Evolutionary conservation across 1,140 invertebrate genomes (phyloP).

Genomic region (Trachymyrmex cornetzi): DNA sequence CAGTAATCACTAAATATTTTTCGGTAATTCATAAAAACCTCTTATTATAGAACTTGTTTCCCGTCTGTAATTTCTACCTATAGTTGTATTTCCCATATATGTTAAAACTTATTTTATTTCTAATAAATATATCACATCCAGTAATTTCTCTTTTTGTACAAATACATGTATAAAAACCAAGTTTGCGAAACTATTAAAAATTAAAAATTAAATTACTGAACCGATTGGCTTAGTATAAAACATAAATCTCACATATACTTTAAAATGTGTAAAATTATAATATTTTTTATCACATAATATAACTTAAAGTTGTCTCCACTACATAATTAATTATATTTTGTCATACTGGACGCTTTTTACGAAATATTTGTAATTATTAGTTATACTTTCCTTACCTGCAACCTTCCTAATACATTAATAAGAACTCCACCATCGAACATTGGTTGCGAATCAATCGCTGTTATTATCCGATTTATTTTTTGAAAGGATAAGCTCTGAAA

Average conservation of each 20-base stretch:
- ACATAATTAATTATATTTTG: background rate
- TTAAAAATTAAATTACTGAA: slow-evolving; percentile 74
- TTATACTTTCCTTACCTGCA: slow-evolving; percentile 91
- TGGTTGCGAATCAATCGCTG: slow-evolving; percentile 97
- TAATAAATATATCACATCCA: background rate
- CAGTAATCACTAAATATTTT: slow-evolving; percentile 79
- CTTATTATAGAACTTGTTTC: background rate
- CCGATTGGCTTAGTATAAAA: slow-evolving; percentile 65
- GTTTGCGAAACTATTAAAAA: background rate
- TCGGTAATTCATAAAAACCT: background rate
- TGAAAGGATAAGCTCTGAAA: slow-evolving; percentile 95
- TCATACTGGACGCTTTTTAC: background rate
- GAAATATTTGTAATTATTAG: background rate
- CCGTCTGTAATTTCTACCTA: background rate
- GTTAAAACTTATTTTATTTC: background rate
- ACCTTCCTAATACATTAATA: slow-evolving; percentile 96
- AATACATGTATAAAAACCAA: background rate
- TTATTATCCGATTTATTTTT: slow-evolving; percentile 96
- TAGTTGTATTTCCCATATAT: background rate
- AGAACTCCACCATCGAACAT: slow-evolving; percentile 98
- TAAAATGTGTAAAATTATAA: background rate
- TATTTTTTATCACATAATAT: background rate
- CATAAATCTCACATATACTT: background rate
- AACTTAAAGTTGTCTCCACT: background rate
- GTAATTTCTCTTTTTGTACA: slow-evolving; percentile 5